Conservation (phyloP, 2,113 vertebrate species). For the Osmerus mordax region DNA sequence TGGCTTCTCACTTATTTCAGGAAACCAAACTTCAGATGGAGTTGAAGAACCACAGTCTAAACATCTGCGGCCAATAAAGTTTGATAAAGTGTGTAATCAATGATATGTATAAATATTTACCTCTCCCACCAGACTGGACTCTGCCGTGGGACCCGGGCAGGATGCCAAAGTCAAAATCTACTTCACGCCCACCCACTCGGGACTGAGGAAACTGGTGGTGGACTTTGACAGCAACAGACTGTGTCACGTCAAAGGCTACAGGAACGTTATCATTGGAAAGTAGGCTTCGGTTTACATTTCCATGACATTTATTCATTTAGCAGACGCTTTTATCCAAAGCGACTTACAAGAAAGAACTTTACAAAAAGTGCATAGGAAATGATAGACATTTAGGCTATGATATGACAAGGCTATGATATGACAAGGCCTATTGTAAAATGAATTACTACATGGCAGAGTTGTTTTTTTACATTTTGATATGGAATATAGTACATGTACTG, state of each 20-base stretch:
- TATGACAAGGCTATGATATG: too few relatives aligned
- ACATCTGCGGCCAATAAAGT: constrained; percentile 23
- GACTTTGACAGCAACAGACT: constrained; percentile 86
- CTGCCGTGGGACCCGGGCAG: constrained; percentile 67
- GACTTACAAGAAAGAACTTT: too few relatives aligned
- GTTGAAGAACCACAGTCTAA: not conserved
- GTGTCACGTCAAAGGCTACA: constrained; percentile 84
- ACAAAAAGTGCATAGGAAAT: too few relatives aligned
- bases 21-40: not conserved
- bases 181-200: constrained; percentile 73
- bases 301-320: too few relatives aligned
- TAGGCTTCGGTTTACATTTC: constrained; percentile 25
- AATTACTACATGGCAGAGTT: too few relatives aligned
- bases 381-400: too few relatives aligned
- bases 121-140: constrained; percentile 44
- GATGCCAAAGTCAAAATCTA: constrained; percentile 77
- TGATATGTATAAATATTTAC: constrained; percentile 53
- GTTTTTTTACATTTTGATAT: too few relatives aligned
- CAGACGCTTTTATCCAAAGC: too few relatives aligned
- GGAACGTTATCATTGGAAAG: constrained; percentile 82
- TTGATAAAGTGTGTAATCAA: constrained; percentile 1
- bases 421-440: too few relatives aligned
- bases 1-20: not conserved
- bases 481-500: too few relatives aligned
- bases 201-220: constrained; percentile 84